phyloP scores from a whole-genome alignment of 2,888 invertebrate genomes.

The Lasius platythorax region DNA sequence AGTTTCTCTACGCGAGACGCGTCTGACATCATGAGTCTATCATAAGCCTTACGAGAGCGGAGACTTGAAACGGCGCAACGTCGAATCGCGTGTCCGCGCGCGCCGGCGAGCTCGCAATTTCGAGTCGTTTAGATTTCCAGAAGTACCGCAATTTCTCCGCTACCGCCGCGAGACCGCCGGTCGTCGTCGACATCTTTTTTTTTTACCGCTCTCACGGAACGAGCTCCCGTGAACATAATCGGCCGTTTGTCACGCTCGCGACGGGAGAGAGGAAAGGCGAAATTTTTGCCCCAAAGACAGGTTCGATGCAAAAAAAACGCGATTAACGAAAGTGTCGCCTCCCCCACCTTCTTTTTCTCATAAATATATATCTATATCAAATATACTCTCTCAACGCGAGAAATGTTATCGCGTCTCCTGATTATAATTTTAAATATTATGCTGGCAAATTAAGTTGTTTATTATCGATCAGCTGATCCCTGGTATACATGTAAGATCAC shows the following conservation, averaged over 20 bases:
- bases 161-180: background rate
- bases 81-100: slow-evolving; percentile 49
- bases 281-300: slow-evolving; percentile 17
- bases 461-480: background rate
- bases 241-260: slow-evolving; percentile 27
- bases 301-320: slow-evolving; percentile 12
- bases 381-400: background rate
- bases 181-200: background rate
- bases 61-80: slow-evolving; percentile 8
- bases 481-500: background rate
- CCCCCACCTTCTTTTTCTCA: too few relatives aligned
- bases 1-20: background rate
- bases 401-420: background rate
- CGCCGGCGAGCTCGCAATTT: slow-evolving; percentile 53
- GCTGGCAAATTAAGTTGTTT: background rate
- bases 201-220: slow-evolving; percentile 23
- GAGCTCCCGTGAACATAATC: slow-evolving; percentile 39
- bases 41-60: background rate
- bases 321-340: slow-evolving; percentile 15
- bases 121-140: slow-evolving; percentile 49
- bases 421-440: background rate
- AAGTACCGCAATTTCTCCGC: slow-evolving; percentile 50
- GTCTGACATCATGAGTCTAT: background rate
- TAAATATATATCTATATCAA: background rate
- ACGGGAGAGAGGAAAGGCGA: background rate